Percentiles rank a stretch among this genome's conserved stretches.
Evolutionary conservation across 2,888 invertebrate species (phyloP).

Genomic region (Cartodere bifasciata): DNA sequence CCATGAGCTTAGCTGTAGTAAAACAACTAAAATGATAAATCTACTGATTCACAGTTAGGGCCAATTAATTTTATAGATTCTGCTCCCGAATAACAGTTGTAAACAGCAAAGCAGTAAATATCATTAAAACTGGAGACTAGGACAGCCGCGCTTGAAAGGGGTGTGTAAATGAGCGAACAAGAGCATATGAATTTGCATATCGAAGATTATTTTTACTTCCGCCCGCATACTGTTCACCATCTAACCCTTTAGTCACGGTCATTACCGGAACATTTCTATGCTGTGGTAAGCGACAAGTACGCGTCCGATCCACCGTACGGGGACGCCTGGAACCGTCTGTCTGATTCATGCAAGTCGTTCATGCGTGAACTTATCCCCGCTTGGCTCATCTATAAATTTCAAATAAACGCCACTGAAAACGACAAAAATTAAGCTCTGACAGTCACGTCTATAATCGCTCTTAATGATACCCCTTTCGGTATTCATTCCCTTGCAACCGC

Average conservation of each 20-base stretch:
- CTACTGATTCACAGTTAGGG: constrained; percentile 30
- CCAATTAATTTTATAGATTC: constrained; percentile 31
- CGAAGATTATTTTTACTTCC: constrained; percentile 34
- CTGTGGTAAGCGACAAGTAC: constrained; percentile 13
- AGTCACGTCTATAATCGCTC: too few relatives aligned
- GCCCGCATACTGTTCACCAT: constrained; percentile 34
- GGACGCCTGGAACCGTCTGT: constrained; percentile 14
- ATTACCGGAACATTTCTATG: constrained; percentile 25
- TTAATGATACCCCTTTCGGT: too few relatives aligned
- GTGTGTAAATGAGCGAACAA: constrained; percentile 34
- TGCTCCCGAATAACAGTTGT: constrained; percentile 24
- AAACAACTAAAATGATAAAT: constrained; percentile 28
- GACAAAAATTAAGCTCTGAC: too few relatives aligned
- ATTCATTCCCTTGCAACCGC: too few relatives aligned
- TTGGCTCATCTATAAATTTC: neutral
- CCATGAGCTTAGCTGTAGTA: constrained; percentile 14
- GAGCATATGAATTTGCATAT: constrained; percentile 34
- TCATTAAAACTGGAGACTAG: constrained; percentile 24
- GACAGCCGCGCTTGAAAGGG: constrained; percentile 16
- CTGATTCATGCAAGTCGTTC: constrained; percentile 20
- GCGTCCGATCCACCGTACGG: constrained; percentile 15
- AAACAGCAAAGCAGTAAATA: constrained; percentile 24
- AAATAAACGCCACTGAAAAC: too few relatives aligned
- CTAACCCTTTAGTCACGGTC: constrained; percentile 31
- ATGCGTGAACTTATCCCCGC: constrained; percentile 13